Evolutionary conservation across 2,113 vertebrate species (phyloP).

Genomic region (Apteryx owenii): DNA sequence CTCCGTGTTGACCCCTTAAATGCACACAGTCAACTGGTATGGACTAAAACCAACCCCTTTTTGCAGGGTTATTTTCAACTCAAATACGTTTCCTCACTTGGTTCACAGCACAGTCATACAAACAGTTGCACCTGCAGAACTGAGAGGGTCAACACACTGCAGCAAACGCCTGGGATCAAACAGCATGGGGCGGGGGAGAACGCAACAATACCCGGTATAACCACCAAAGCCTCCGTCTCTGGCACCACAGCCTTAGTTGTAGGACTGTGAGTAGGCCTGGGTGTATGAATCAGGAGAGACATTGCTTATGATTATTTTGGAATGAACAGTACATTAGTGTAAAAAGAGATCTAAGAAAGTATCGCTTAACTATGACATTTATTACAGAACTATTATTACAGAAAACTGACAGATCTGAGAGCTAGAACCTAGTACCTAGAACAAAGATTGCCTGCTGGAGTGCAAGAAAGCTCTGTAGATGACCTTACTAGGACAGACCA

Average conservation of each 20-base stretch:
- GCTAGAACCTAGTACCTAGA: not conserved
- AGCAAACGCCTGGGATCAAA: not conserved
- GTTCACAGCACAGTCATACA: not conserved
- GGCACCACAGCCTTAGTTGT: not conserved
- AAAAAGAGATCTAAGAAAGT: not conserved
- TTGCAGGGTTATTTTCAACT: not conserved
- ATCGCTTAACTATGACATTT: not conserved
- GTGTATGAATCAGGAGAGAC: not conserved
- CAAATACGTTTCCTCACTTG: not conserved
- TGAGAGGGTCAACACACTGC: not conserved
- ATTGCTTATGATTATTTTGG: not conserved
- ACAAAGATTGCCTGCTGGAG: not conserved
- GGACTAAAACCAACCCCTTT: not conserved
- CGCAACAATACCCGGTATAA: not conserved
- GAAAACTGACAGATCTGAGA: not conserved
- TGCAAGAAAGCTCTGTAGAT: not conserved
- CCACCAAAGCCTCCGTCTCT: not conserved
- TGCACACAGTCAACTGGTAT: not conserved
- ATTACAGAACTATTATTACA: not conserved
- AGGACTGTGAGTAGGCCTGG: not conserved
- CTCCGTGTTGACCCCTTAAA: not conserved
- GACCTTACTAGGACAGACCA: not conserved
- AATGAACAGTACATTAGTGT: not conserved
- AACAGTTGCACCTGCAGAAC: not conserved
- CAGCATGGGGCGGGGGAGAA: not conserved